Conservation (phyloP, 1,140 invertebrate species). For the Nasonia vitripennis region DNA sequence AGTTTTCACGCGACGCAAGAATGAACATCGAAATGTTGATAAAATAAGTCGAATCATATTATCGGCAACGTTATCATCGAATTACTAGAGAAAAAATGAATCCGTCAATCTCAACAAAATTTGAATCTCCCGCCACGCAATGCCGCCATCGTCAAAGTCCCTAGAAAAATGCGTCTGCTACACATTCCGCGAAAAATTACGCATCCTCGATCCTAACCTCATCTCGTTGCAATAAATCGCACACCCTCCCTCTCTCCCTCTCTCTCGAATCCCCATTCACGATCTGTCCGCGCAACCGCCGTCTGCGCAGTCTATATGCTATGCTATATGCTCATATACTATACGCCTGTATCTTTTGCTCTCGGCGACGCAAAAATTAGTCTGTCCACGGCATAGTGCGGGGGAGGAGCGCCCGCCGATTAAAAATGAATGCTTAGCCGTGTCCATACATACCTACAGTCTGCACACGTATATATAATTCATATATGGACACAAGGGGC, state of each 20-base stretch:
- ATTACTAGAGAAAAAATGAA: neutral
- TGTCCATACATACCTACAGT: neutral
- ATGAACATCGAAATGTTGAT: no score
- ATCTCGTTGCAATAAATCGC: neutral
- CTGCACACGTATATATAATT: no score
- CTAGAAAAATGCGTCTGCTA: constrained; percentile 17
- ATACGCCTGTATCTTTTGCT: no score
- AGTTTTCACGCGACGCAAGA: no score
- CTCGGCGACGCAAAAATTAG: neutral
- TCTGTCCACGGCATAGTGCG: neutral
- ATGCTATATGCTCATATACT: no score
- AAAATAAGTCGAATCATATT: no score
- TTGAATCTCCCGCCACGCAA: no score
- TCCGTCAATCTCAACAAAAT: neutral
- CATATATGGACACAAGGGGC: neutral
- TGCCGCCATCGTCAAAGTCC: neutral
- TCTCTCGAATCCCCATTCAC: neutral
- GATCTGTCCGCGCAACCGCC: constrained; percentile 27
- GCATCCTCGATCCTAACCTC: neutral
- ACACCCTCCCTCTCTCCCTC: neutral
- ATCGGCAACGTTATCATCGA: no score
- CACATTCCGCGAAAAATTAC: neutral
- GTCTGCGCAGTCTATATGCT: neutral
- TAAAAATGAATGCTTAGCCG: constrained; percentile 47
- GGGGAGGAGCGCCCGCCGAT: constrained; percentile 17